Evolutionary conservation across 2,797 vertebrate species (phyloP).

Genomic region (Eulemur coronatus): DNA sequence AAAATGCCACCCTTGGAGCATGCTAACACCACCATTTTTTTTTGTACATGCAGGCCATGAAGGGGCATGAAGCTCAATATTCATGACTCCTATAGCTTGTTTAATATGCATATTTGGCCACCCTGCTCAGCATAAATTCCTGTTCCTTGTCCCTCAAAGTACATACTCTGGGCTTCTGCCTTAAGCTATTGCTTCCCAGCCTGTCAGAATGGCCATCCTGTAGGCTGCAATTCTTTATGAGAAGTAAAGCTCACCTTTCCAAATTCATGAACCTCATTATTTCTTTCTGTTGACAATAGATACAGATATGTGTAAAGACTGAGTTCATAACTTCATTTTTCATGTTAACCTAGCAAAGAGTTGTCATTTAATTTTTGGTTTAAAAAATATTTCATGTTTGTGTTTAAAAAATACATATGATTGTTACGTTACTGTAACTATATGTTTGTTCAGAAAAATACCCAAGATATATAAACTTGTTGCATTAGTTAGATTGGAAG

Average conservation of each 20-base stretch:
- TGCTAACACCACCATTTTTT: not conserved
- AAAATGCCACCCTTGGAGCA: not conserved
- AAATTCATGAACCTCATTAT: not conserved
- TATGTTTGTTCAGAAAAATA: not conserved
- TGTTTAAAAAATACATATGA: not conserved
- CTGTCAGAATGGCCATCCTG: not conserved
- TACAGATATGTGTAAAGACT: not conserved
- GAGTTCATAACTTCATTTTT: conserved; percentile 7
- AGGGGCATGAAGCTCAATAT: not conserved
- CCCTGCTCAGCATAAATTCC: not conserved
- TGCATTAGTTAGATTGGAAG: not conserved
- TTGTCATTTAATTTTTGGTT: not conserved
- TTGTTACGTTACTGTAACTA: not conserved
- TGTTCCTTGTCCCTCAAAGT: not conserved
- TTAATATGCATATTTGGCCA: not conserved
- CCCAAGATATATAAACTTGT: not conserved
- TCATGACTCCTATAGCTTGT: not conserved
- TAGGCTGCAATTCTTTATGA: not conserved
- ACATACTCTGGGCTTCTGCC: not conserved
- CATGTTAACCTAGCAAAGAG: not conserved
- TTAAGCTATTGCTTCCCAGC: not conserved
- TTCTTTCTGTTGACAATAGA: not conserved
- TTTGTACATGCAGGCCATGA: not conserved
- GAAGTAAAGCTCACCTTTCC: not conserved
- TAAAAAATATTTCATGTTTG: not conserved